phyloP scores from a whole-genome alignment of 2,113 vertebrate genomes.

The Sminthopsis crassicaudata region DNA sequence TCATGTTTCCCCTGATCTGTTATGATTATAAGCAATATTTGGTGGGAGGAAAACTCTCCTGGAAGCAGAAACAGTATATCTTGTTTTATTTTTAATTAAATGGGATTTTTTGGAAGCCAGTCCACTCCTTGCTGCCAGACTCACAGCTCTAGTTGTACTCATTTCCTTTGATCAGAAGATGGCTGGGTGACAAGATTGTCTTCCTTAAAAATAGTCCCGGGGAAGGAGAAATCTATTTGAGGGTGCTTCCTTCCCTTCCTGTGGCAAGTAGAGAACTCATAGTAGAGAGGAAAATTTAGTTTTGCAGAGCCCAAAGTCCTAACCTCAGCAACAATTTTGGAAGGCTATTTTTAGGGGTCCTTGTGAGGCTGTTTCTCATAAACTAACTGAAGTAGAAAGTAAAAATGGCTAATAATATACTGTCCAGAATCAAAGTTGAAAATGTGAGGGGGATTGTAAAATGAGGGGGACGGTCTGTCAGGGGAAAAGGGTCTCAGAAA shows the following conservation, averaged over 20 bases:
- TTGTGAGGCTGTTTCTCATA: neutral
- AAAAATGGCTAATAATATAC: neutral
- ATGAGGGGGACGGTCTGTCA: neutral
- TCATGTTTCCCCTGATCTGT: neutral
- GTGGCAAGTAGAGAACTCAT: conserved; percentile 21
- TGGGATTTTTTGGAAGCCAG: conserved; percentile 53
- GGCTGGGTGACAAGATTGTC: conserved; percentile 2
- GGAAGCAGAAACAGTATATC: conserved; percentile 66
- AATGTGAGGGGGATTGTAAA: neutral
- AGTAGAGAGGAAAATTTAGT: neutral
- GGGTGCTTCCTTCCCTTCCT: neutral
- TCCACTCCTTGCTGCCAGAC: conserved; percentile 31
- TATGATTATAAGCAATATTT: neutral
- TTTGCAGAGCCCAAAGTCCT: conserved; percentile 18
- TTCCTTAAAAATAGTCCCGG: conserved; percentile 20
- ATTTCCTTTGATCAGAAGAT: conserved; percentile 63
- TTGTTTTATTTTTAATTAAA: conserved; percentile 68
- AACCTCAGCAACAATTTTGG: neutral
- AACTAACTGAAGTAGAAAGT: neutral
- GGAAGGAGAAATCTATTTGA: conserved; percentile 17
- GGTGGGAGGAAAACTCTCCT: conserved; percentile 53
- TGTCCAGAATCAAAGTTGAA: neutral
- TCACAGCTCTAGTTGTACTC: conserved; percentile 52
- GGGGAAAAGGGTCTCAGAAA: neutral
- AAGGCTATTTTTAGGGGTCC: neutral